phyloP scores from a whole-genome alignment of 2,113 vertebrate species.

The Chascanopsetta lugubris region DNA sequence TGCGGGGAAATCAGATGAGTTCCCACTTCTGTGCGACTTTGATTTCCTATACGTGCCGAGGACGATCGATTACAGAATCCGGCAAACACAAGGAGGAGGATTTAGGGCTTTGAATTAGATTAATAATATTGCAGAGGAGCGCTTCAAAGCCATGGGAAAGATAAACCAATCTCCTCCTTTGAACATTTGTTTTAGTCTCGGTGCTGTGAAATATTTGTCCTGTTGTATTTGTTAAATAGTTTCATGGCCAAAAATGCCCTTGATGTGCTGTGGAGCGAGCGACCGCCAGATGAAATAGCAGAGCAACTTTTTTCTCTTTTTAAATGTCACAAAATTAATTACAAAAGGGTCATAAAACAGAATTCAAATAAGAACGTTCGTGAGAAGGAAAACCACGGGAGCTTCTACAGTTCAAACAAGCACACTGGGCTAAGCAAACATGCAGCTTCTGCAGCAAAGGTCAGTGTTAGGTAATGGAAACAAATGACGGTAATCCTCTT shows the following conservation, averaged over 20 bases:
- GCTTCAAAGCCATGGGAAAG: constrained; percentile 35
- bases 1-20: constrained; percentile 59
- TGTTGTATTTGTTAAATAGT: not conserved
- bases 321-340: constrained; percentile 49
- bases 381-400: constrained; percentile 39
- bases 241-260: not conserved
- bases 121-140: constrained; percentile 23
- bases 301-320: not conserved
- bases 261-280: not conserved
- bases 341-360: constrained; percentile 12
- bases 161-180: not conserved
- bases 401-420: constrained; percentile 58
- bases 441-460: constrained; percentile 55
- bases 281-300: constrained; percentile 1
- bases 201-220: constrained; percentile 17
- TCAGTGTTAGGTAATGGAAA: constrained; percentile 51
- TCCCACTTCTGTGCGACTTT: constrained; percentile 65
- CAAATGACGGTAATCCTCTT: constrained; percentile 21
- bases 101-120: constrained; percentile 55
- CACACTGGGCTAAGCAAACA: constrained; percentile 53
- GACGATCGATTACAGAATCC: constrained; percentile 57
- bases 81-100: constrained; percentile 45
- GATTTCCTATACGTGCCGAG: constrained; percentile 57
- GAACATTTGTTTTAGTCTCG: not conserved
- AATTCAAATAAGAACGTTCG: constrained; percentile 25